Conservation (phyloP, 2,888 invertebrate genomes). For the Acrobasis consociella region DNA sequence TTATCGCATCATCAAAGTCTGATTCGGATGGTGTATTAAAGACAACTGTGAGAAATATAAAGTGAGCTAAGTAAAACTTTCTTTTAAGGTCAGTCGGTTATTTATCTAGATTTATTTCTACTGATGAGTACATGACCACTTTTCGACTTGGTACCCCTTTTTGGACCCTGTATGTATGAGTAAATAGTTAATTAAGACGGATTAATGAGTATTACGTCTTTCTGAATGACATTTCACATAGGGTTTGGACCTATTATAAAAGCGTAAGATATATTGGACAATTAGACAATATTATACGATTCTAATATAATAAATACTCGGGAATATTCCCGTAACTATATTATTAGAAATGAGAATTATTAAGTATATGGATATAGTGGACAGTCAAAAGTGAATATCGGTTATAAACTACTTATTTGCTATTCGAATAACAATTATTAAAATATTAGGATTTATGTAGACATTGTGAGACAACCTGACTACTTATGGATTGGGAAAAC, state of each 20-base stretch:
- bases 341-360: not conserved
- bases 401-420: too few relatives aligned
- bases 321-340: not conserved
- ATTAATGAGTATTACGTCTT: not conserved
- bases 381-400: not conserved
- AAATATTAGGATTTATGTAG: too few relatives aligned
- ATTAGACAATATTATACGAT: not conserved
- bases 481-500: too few relatives aligned
- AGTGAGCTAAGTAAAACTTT: too few relatives aligned
- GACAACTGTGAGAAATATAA: too few relatives aligned
- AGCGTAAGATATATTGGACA: conserved; percentile 3
- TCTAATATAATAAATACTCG: not conserved
- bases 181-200: not conserved
- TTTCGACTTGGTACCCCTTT: not conserved
- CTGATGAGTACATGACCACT: not conserved
- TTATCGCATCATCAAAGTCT: too few relatives aligned
- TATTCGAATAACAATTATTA: too few relatives aligned
- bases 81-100: not conserved
- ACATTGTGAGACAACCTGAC: too few relatives aligned
- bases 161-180: conserved; percentile 1
- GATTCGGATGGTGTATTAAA: too few relatives aligned
- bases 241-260: not conserved
- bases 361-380: not conserved
- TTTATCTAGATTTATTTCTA: not conserved
- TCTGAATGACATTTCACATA: not conserved